Evolutionary conservation across 1,140 invertebrate genomes (phyloP), one percentile per base, ranked within the genome.

Genomic region (Chrysopa pallens): DNA sequence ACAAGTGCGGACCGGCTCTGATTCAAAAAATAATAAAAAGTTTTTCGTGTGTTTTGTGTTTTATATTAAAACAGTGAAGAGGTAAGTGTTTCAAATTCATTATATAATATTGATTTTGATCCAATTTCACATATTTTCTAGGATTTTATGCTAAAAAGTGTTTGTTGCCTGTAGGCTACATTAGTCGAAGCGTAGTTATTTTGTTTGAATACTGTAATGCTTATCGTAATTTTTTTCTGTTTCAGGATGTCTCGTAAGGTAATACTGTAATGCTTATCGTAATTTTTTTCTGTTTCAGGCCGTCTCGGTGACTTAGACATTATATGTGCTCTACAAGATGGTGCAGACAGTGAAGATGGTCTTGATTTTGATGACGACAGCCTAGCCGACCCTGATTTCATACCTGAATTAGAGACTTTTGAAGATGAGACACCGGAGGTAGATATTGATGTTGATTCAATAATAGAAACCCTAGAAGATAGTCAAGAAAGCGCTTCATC

Each of bases 381-480:
- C 45, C 45, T 52, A 8, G 39, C 40, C 7, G 49, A 52, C 39
- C 48, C 46, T 36, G 48, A 50, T 50, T 50, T 52, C 49, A 11
- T n/a, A n/a, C n/a, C n/a, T n/a, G n/a, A n/a, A n/a, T n/a, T n/a
- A n/a, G n/a, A n/a, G n/a, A n/a, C n/a, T 38, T 6, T 46, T 47
- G 8, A 40, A 48, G 45, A 46, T 50, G 27, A 47, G 50, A 45
- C 38, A 49, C 48, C 36, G 43, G 50, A n/a, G n/a, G n/a, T n/a
- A n/a, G n/a, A n/a, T n/a, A n/a, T n/a, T n/a, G n/a, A n/a, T n/a
- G n/a, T n/a, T 4, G 46, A 50, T 50, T 44, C 49, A 29, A 33
- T 50, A 35, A 50, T 49, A 57, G 51, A 58, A 59, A 50, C 51
- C 46, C 43, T 54, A 61, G 55, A 54, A 53, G 52, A 51, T 61